Evolutionary conservation across 2,888 invertebrate species (phyloP).

Genomic region (Parnassius orleans): DNA sequence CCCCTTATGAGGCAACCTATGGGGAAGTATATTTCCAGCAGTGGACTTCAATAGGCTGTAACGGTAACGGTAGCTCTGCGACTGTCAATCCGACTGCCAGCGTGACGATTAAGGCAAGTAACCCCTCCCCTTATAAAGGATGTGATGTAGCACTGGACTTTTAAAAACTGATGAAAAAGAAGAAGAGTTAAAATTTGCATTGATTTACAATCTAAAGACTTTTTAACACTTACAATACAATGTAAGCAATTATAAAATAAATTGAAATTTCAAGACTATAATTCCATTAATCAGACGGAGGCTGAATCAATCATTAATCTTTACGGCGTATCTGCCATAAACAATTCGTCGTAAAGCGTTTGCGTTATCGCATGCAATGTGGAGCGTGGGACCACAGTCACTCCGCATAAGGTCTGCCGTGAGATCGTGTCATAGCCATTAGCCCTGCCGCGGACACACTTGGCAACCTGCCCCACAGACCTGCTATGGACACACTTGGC

Average conservation of each 20-base stretch:
- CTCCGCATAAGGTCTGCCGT: slow-evolving; percentile 43
- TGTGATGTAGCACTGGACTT: no score
- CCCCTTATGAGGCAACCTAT: no score
- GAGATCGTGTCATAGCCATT: slow-evolving; percentile 23
- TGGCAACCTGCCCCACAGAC: slow-evolving; percentile 1
- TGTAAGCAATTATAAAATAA: not conserved
- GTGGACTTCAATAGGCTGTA: no score
- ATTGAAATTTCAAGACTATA: not conserved
- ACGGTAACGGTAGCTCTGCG: no score
- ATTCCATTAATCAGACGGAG: slow-evolving; percentile 12
- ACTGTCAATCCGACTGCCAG: no score
- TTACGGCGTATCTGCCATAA: slow-evolving; percentile 14
- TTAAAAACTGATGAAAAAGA: no score
- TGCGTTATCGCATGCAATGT: slow-evolving; percentile 38
- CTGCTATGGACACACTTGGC: not conserved
- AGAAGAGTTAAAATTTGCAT: no score
- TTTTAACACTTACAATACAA: no score
- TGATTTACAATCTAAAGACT: no score
- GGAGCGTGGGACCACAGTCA: slow-evolving; percentile 56
- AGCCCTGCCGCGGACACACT: slow-evolving; percentile 11
- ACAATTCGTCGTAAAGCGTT: slow-evolving; percentile 10
- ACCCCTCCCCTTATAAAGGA: no score
- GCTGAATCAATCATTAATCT: slow-evolving; percentile 4
- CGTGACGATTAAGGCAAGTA: no score
- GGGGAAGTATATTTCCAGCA: no score